Evolutionary conservation across 1,140 invertebrate species (phyloP).

Genomic region (Heliconius nattereri): DNA sequence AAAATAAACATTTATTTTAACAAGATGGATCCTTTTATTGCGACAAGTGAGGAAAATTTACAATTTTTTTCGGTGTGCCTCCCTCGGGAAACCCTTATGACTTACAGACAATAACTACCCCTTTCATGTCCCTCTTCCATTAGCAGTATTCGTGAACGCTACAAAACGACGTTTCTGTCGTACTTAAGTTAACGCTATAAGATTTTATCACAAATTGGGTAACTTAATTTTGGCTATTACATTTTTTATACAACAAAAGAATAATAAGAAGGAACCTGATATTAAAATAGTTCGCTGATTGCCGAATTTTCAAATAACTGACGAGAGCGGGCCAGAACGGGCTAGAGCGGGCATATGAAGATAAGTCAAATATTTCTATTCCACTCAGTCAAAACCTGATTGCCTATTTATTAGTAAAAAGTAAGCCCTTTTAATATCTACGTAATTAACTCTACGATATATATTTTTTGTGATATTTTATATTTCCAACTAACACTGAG

Average conservation of each 20-base stretch:
- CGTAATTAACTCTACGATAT: no score
- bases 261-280: no score
- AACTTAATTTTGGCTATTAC: neutral
- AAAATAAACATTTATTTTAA: neutral
- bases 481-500: no score
- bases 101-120: slow-evolving; percentile 41
- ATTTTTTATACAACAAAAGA: neutral
- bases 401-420: no score
- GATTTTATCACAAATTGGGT: neutral
- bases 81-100: slow-evolving; percentile 34
- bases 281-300: no score
- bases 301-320: no score
- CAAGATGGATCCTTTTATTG: neutral
- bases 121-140: slow-evolving; percentile 39
- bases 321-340: no score
- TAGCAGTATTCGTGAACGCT: slow-evolving; percentile 36
- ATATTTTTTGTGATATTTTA: no score
- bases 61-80: slow-evolving; percentile 21
- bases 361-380: no score
- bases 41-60: slow-evolving; percentile 17
- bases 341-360: no score
- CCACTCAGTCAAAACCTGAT: no score
- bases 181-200: neutral
- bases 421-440: no score
- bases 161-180: slow-evolving; percentile 16